A percentile compares a stretch with the other conserved stretches of the same genome.
Evolutionary conservation across 2,888 invertebrate genomes (phyloP).

Genomic region (Pollenia labialis): DNA sequence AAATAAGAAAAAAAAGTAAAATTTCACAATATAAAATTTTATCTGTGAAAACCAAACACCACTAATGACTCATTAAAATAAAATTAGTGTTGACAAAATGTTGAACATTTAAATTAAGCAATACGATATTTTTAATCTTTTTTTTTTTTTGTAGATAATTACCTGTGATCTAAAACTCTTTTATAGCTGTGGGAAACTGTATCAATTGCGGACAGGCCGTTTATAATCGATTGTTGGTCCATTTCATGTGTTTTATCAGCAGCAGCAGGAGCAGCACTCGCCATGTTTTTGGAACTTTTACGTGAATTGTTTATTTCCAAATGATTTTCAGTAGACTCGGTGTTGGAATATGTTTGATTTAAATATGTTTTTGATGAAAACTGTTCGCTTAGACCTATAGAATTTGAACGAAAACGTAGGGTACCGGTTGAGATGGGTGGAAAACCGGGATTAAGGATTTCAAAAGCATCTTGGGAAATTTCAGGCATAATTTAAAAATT

Average conservation of each 20-base stretch:
- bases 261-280: conserved; percentile 77
- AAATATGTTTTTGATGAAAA: neutral
- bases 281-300: conserved; percentile 73
- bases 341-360: conserved; percentile 21
- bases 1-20: neutral
- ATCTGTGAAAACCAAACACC: neutral
- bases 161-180: conserved; percentile 83
- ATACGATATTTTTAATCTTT: too few species aligned
- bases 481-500: conserved; percentile 85
- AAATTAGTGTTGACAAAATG: neutral
- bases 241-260: conserved; percentile 77
- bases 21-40: conserved; percentile 5
- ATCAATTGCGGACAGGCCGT: conserved; percentile 76
- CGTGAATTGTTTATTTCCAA: conserved; percentile 35
- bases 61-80: neutral
- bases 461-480: conserved; percentile 85
- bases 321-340: conserved; percentile 20
- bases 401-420: conserved; percentile 86
- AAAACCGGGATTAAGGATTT: conserved; percentile 86
- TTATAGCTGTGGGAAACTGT: conserved; percentile 79
- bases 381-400: conserved; percentile 76
- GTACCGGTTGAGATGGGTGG: conserved; percentile 85
- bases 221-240: conserved; percentile 79
- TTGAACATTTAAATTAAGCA: too few species aligned
- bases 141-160: conserved; percentile 67